Evolutionary conservation across 2,888 invertebrate species (phyloP).

Genomic region (Cacoxenus indagator): DNA sequence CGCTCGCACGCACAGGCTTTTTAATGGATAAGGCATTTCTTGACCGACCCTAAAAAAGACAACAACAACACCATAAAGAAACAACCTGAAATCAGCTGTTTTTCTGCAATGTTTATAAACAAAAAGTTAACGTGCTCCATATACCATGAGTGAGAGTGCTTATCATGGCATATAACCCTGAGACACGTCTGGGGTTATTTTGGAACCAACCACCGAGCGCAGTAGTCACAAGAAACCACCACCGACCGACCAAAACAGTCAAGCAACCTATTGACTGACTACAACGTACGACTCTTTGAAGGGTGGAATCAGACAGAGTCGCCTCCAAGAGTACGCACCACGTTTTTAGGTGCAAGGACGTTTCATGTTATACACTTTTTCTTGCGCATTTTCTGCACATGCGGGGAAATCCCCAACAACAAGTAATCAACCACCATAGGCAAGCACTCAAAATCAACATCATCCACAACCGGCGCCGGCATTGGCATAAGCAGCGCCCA

Average conservation of each 20-base stretch:
- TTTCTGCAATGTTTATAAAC: constrained; percentile 61
- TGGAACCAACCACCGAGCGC: constrained; percentile 52
- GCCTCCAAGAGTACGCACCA: constrained; percentile 50
- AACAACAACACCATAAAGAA: neutral
- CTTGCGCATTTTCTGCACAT: constrained; percentile 12
- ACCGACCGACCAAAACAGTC: constrained; percentile 16
- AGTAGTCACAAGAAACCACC: constrained; percentile 17
- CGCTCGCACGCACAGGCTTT: neutral
- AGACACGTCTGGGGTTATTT: constrained; percentile 46
- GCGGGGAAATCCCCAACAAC: constrained; percentile 49
- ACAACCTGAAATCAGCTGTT: constrained; percentile 47
- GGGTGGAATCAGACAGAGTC: constrained; percentile 21
- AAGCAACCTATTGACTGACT: constrained; percentile 61
- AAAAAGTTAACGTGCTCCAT: constrained; percentile 40
- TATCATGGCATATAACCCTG: constrained; percentile 46
- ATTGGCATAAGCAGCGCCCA: constrained; percentile 39
- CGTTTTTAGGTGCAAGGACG: constrained; percentile 58
- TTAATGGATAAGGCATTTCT: constrained; percentile 18
- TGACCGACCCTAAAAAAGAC: constrained; percentile 40
- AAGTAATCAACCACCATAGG: constrained; percentile 30
- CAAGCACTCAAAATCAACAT: constrained; percentile 39
- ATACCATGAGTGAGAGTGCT: neutral
- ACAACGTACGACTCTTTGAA: constrained; percentile 6
- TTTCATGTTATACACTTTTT: constrained; percentile 30
- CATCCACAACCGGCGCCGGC: constrained; percentile 17